Conservation (phyloP, 2,797 vertebrate species). For the Peromyscus attwateri region DNA sequence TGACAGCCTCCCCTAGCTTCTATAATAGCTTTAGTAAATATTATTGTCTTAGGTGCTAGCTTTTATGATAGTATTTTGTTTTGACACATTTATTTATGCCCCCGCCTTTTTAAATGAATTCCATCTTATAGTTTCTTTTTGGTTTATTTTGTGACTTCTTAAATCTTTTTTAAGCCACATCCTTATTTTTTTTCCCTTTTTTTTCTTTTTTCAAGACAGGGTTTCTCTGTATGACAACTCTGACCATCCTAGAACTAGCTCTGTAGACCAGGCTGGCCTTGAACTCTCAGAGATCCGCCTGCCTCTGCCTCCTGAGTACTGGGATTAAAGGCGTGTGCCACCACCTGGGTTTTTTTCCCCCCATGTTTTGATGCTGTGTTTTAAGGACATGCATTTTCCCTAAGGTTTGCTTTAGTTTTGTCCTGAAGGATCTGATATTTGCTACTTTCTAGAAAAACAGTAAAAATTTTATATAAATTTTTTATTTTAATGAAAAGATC, state of each 20-base stretch:
- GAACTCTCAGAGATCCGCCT: not conserved
- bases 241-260: not conserved
- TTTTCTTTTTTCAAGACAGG: not conserved
- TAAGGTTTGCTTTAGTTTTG: conserved; percentile 34
- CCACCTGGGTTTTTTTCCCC: fast-evolving
- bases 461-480: not conserved
- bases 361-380: not conserved
- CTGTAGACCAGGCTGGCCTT: not conserved
- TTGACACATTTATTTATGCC: not conserved
- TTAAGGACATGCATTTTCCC: not conserved
- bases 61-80: conserved; percentile 13
- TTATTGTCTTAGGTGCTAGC: not conserved
- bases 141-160: not conserved
- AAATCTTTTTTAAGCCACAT: not conserved
- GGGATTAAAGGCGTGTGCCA: not conserved
- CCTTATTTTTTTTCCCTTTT: not conserved
- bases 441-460: not conserved
- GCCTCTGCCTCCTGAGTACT: not conserved
- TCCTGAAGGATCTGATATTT: not conserved
- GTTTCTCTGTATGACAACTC: not conserved
- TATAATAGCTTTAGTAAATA: not conserved
- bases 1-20: not conserved
- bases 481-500: not conserved
- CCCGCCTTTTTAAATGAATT: conserved; percentile 17
- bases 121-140: not conserved